phyloP scores from a whole-genome alignment of 2,797 vertebrate genomes.

The Leucoraja ocellata region DNA sequence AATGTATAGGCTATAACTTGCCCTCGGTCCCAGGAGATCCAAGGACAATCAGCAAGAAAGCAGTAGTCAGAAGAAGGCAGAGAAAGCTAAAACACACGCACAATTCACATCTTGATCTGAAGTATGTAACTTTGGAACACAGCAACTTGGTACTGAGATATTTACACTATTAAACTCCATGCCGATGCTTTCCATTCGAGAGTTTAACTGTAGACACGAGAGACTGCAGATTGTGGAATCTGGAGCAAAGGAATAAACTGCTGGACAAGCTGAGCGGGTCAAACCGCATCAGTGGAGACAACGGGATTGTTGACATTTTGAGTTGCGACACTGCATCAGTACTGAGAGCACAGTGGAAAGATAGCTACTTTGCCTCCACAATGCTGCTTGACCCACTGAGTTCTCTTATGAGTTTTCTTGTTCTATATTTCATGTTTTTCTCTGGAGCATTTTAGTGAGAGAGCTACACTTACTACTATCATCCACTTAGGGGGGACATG shows the following conservation, averaged over 20 bases:
- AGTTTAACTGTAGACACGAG: background rate
- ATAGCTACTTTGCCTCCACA: no score
- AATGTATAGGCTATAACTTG: background rate
- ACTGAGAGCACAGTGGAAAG: no score
- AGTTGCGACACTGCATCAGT: no score
- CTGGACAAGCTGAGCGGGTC: no score
- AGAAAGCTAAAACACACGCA: background rate
- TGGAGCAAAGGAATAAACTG: no score
- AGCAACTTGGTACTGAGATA: background rate
- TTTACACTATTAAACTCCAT: background rate
- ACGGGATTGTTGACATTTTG: no score
- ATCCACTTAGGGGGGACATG: no score
- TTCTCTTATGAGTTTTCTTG: background rate
- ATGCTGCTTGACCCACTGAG: no score
- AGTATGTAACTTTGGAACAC: background rate
- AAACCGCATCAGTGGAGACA: no score
- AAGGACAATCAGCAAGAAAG: background rate
- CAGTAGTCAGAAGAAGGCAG: background rate
- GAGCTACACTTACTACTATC: background rate
- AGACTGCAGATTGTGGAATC: no score
- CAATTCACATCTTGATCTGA: background rate
- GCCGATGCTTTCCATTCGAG: background rate
- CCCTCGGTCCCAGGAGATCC: background rate
- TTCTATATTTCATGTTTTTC: background rate
- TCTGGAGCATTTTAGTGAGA: background rate